Evolutionary conservation across 2,888 invertebrate species (phyloP).

Genomic region (Trilocha varians): DNA sequence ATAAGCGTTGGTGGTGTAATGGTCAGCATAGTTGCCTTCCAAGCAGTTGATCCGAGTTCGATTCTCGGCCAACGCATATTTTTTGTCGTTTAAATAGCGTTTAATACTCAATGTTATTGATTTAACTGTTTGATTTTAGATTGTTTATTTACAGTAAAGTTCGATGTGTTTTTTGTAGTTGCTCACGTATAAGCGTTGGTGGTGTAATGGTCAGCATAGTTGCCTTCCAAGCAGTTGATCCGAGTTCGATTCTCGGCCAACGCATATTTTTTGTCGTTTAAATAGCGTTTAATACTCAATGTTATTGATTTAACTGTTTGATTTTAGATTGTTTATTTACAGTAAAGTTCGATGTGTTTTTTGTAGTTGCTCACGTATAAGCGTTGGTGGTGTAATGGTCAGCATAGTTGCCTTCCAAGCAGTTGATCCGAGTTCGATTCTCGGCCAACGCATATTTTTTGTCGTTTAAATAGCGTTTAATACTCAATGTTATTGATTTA

Average conservation of each 20-base stretch:
- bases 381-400: conserved; percentile 75
- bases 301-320: too few relatives aligned
- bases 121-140: too few relatives aligned
- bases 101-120: too few relatives aligned
- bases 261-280: conserved; percentile 49
- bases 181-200: conserved; percentile 46
- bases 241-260: conserved; percentile 75
- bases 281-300: too few relatives aligned
- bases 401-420: conserved; percentile 76
- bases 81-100: conserved; percentile 26
- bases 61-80: conserved; percentile 72
- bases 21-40: conserved; percentile 76
- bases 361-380: neutral
- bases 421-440: conserved; percentile 76
- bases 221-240: conserved; percentile 76
- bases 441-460: conserved; percentile 69
- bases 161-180: too few relatives aligned
- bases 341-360: too few relatives aligned
- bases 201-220: conserved; percentile 76
- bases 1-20: conserved; percentile 71
- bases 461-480: neutral
- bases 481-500: too few relatives aligned
- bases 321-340: too few relatives aligned
- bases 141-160: too few relatives aligned
- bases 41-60: conserved; percentile 76